phyloP scores from a whole-genome alignment of 2,797 vertebrate genomes.

The Fringilla coelebs region DNA sequence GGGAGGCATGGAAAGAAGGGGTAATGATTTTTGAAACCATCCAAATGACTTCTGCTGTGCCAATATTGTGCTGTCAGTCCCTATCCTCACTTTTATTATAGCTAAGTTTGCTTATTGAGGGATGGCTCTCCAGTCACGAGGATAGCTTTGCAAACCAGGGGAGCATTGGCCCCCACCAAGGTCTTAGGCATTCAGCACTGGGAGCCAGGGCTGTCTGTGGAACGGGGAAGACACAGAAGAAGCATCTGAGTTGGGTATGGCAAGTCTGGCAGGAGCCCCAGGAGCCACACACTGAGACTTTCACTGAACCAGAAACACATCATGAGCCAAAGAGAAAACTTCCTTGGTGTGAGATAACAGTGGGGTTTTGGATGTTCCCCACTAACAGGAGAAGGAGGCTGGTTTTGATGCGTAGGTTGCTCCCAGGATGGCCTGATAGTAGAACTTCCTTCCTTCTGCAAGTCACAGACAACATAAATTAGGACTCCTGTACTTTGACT shows the following conservation, averaged over 20 bases:
- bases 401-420: background rate
- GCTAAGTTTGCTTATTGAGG: background rate
- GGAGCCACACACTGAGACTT: background rate
- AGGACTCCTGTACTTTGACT: background rate
- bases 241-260: background rate
- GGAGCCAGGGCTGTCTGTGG: background rate
- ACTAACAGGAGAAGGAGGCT: background rate
- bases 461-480: background rate
- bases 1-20: background rate
- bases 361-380: background rate
- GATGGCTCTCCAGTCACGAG: background rate
- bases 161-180: background rate
- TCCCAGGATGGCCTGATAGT: background rate
- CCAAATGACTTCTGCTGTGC: background rate
- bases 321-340: background rate
- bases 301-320: background rate
- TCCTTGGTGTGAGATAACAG: background rate
- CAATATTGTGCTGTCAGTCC: background rate
- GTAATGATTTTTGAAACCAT: background rate
- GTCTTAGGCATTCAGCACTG: accelerated
- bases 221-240: background rate
- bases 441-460: background rate
- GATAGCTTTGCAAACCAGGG: background rate
- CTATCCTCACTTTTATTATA: background rate
- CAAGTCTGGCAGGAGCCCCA: background rate